These are phyloP conservation scores for Amphiprion ocellaris DNA, from an alignment of 2,113 vertebrate species.

Conservation along the genomic window DNA sequence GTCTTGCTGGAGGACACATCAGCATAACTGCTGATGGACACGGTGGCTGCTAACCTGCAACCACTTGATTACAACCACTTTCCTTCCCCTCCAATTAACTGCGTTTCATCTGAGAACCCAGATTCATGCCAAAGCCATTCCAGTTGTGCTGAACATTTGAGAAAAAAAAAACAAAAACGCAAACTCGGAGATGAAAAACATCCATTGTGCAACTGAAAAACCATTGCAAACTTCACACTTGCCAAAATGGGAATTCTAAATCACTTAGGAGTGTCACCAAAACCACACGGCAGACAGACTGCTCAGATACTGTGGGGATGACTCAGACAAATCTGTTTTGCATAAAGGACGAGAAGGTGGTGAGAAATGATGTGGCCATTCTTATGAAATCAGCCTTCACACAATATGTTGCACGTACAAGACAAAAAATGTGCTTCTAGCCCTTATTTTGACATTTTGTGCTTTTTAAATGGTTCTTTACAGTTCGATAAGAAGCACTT, in stretches of 20 bases:
- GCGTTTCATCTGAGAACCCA: constrained; percentile 28
- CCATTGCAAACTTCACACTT: constrained; percentile 37
- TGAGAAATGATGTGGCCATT: constrained; percentile 37
- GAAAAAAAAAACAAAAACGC: constrained; percentile 41
- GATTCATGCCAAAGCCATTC: constrained; percentile 26
- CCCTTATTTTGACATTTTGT: constrained; percentile 5
- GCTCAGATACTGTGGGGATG: constrained; percentile 34
- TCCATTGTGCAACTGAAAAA: constrained; percentile 51
- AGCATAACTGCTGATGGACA: constrained; percentile 27
- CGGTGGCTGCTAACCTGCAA: constrained; percentile 38
- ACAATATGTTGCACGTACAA: constrained; percentile 13
- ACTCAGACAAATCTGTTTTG: constrained; percentile 64
- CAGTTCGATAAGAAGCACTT: background rate
- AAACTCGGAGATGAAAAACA: constrained; percentile 46
- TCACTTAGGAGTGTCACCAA: constrained; percentile 45
- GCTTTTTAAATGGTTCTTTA: background rate
- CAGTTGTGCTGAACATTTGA: constrained; percentile 32
- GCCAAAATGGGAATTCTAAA: constrained; percentile 54
- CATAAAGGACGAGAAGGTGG: constrained; percentile 53
- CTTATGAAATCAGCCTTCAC: constrained; percentile 34
- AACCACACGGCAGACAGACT: constrained; percentile 52
- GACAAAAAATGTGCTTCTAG: constrained; percentile 18
- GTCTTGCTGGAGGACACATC: constrained; percentile 47
- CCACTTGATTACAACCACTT: constrained; percentile 34
- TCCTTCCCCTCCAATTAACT: constrained; percentile 50